Conservation (phyloP, 2,797 vertebrate species). For the Catostomus latipinnis region DNA sequence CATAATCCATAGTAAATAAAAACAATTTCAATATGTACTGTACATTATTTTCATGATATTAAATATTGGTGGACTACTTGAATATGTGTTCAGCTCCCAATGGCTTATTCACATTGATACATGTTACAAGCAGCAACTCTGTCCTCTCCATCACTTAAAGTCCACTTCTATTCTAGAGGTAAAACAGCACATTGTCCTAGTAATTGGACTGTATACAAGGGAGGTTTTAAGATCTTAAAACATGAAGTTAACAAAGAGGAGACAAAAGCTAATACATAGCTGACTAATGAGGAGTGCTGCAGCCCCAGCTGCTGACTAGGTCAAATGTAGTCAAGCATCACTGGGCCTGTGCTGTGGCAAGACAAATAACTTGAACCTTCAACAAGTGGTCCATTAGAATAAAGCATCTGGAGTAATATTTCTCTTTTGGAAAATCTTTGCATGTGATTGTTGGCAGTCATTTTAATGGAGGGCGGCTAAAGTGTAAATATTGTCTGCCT, state of each 20-base stretch:
- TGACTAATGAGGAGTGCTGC: constrained; percentile 62
- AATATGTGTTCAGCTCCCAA: not conserved
- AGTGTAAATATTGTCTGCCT: not conserved
- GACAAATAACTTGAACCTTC: constrained; percentile 69
- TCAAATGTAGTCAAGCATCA: constrained; percentile 63
- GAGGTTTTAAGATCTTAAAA: constrained; percentile 48
- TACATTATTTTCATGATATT: not conserved
- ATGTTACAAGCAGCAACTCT: constrained; percentile 19
- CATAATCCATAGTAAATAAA: not conserved
- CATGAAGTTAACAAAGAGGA: constrained; percentile 32
- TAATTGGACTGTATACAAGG: constrained; percentile 40
- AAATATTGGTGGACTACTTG: not conserved
- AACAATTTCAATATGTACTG: not conserved
- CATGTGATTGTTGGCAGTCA: constrained; percentile 19
- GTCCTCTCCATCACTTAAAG: constrained; percentile 49
- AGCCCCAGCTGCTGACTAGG: constrained; percentile 60
- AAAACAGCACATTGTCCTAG: constrained; percentile 46
- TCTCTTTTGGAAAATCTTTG: constrained; percentile 9
- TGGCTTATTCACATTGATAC: constrained; percentile 39
- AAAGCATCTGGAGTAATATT: constrained; percentile 36
- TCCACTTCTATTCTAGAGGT: constrained; percentile 38
- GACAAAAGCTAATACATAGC: constrained; percentile 53
- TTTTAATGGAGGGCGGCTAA: constrained; percentile 26
- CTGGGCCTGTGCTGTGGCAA: constrained; percentile 67
- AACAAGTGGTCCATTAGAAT: constrained; percentile 61